Evolutionary conservation across 2,113 vertebrate genomes (phyloP).

Genomic region (Cheirogaleus medius): DNA sequence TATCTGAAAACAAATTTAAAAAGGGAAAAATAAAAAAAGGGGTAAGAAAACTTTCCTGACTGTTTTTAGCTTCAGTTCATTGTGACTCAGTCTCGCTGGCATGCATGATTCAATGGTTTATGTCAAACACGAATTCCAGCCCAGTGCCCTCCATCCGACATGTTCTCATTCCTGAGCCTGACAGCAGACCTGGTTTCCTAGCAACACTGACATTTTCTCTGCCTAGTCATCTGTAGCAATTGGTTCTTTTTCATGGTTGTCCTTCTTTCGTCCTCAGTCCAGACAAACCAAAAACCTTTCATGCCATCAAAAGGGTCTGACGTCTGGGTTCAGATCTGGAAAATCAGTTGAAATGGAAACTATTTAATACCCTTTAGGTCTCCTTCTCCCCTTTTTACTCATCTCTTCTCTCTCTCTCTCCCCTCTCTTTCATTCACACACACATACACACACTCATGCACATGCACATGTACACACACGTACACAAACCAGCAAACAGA

Average conservation of each 20-base stretch:
- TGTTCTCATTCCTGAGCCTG: constrained; percentile 57
- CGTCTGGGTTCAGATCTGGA: not conserved
- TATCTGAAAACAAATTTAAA: not conserved
- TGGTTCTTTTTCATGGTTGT: constrained; percentile 25
- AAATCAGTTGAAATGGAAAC: not conserved
- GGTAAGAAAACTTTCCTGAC: not conserved
- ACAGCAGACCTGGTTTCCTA: constrained; percentile 53
- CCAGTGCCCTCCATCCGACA: constrained; percentile 39
- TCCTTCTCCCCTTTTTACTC: not conserved
- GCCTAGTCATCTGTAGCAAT: constrained; percentile 63
- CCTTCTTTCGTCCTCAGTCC: not conserved
- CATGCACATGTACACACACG: not conserved
- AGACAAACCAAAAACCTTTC: constrained; percentile 1
- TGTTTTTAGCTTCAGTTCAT: not conserved
- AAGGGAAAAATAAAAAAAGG: not conserved
- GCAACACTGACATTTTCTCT: constrained; percentile 69
- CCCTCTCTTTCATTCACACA: not conserved
- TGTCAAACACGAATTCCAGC: constrained; percentile 56
- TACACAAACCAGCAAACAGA: not conserved
- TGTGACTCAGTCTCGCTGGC: constrained; percentile 61
- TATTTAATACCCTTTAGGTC: not conserved
- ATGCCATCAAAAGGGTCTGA: not conserved
- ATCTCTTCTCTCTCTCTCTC: not conserved
- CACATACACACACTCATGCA: not conserved
- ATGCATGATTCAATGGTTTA: constrained; percentile 45